Base-by-base conservation (phyloP, 2,888 invertebrate genomes). In the Agrochola lychnidis region DNA sequence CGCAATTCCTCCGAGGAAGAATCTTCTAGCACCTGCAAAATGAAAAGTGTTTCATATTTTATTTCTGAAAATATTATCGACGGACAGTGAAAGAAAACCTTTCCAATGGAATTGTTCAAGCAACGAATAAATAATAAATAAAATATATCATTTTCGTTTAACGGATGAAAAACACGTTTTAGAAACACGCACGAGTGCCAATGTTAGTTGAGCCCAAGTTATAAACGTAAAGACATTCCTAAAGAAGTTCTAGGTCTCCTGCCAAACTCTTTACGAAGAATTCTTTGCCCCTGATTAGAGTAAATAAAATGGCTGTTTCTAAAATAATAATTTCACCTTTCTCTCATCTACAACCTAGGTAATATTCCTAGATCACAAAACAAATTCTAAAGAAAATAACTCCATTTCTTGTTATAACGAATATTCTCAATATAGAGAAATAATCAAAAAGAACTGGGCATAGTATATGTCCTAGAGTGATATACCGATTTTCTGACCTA, bases 91-190 rank as follows among this genome's bases (percentile, higher is more conserved):
- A 84, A 73, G 64, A 75, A 80, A 82, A 69, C 78, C 75, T 79
- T 81, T 70, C 62, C 73, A 86, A 86, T 85, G 45, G 80, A 88
- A 87, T 88, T 78, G 76, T 84, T 85, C 76, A 84, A 82, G 84
- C 84, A 73, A 71, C 59, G 75, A 73, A 86, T 83, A 87, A 89
- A 87, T 88, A 73, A 86, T 83, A 87, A 89, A 87, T 88, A 88
- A 87, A 89, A 89, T 85, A 85, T 87, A 86, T 89, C 80, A 72
- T 84, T 77, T 90, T 87, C 82, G 80, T 88, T 89, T 87, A 84
- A 89, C 87, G 84, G 85, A 87, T 88, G 89, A 89, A 88, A 90
- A 89, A 89, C 85, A 89, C 82, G 82, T 90, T 90, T 90, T 87
- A 87, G 83, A 90, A 84, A 84, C 81, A 88, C 87, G 84, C 88